Base-by-base conservation (phyloP, 2,888 invertebrate genomes). In the Cerastoderma edule region DNA sequence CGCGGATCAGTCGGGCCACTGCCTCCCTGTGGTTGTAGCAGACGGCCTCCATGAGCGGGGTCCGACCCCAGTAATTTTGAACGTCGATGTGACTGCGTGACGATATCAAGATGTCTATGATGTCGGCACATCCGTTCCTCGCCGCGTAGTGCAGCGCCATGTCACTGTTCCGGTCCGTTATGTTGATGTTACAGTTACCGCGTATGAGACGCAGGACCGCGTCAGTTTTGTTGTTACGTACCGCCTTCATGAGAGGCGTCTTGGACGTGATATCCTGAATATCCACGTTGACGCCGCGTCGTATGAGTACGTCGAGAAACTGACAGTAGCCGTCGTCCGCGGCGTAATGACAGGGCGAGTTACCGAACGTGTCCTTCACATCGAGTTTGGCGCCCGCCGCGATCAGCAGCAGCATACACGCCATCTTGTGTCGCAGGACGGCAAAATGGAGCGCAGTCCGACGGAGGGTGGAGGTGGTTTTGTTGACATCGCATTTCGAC, bases 51-150 rank as follows among this genome's bases (percentile, higher is more conserved):
- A 92, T 92, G 24, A 92, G 87, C 0, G 92, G 92, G 32, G 92
- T 92, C 73, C 92, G 84, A 6, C 92, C 92, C 91, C 92, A 92
- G 77, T 92, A 92, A 75, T 92, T 92, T 84, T 92, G 92, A 64
- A 92, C 90, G 81, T 92, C 91, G 27, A 92, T 89, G 71, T 90
- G 84, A 71, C 91, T 91, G 28, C 89, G 91, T 28, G 90, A 89
- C n/a, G 88, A 86, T 65, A 92, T 84, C 27, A 92, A 84, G 48
- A 90, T 90, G 57, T 88, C 87, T 35, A 91, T 88, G 67, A 92
- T 89, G 66, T 90, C 91, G n/a, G 86, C 89, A 77, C 90, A 90
- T 16, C 92, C 92, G 60, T 92, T 91, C 65, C 92, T 83, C 1
- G 92, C 89, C 5, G 92, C 92, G 71, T 91, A 92, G 77, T 92